Conservation (phyloP, 1,140 invertebrate species). For the Adelges cooleyi region DNA sequence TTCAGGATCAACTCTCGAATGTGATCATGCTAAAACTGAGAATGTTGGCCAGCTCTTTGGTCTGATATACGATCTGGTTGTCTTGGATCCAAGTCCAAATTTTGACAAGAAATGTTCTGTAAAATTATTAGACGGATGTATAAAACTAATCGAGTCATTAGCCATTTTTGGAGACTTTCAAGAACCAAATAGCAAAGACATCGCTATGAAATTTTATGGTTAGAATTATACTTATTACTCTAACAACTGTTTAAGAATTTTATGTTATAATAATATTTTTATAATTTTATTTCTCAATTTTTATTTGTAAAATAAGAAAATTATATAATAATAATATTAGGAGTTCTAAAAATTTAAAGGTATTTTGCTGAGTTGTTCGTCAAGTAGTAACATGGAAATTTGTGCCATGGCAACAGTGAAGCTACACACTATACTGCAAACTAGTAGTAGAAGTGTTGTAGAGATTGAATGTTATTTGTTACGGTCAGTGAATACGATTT, state of each 20-base stretch:
- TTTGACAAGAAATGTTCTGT: constrained; percentile 43
- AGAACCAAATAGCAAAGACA: constrained; percentile 8
- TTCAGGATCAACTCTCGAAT: constrained; percentile 36
- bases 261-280: too few species aligned
- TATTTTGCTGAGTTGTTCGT: constrained; percentile 46
- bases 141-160: constrained; percentile 19
- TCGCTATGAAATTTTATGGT: constrained; percentile 17
- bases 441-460: constrained; percentile 42
- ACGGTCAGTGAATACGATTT: constrained; percentile 38
- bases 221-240: too few species aligned
- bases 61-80: constrained; percentile 48
- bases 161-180: constrained; percentile 18
- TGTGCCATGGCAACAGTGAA: constrained; percentile 50
- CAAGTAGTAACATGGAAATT: constrained; percentile 43
- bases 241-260: too few species aligned
- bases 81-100: constrained; percentile 43
- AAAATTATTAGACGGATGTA: constrained; percentile 19
- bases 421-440: constrained; percentile 48
- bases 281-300: too few species aligned
- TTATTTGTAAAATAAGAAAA: too few species aligned
- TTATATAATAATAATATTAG: too few species aligned
- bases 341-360: constrained; percentile 25
- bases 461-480: constrained; percentile 47
- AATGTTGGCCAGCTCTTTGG: constrained; percentile 48
- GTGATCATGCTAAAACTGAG: constrained; percentile 36